phyloP scores from a whole-genome alignment of 2,113 vertebrate species.

The Syngnathoides biaculeatus region DNA sequence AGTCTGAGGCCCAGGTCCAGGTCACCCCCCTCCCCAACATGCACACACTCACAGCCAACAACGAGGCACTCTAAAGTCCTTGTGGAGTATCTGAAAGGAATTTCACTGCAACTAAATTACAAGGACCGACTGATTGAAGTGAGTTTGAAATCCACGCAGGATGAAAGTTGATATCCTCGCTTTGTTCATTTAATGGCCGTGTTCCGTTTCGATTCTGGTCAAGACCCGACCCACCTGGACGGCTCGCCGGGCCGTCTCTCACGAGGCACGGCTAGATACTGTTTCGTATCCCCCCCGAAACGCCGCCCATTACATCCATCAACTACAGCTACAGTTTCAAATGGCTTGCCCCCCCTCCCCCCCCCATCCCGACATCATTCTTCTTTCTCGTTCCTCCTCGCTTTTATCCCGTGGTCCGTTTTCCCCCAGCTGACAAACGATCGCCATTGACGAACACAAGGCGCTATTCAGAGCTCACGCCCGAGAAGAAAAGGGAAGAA shows the following conservation, averaged over 20 bases:
- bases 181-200: slow-evolving; percentile 65
- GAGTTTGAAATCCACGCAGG: slow-evolving; percentile 38
- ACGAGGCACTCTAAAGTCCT: too few species aligned
- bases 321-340: slow-evolving; percentile 58
- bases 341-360: slow-evolving; percentile 42
- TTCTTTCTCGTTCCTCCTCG: slow-evolving; percentile 22
- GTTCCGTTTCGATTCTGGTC: slow-evolving; percentile 60
- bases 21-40: too few species aligned
- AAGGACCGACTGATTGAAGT: not conserved
- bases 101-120: not conserved
- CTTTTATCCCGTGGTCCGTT: slow-evolving; percentile 45
- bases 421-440: slow-evolving; percentile 53
- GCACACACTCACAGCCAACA: too few species aligned
- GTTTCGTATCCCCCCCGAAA: slow-evolving; percentile 39
- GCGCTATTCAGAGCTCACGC: slow-evolving; percentile 30
- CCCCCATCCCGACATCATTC: slow-evolving; percentile 23
- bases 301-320: slow-evolving; percentile 7
- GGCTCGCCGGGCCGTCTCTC: slow-evolving; percentile 32
- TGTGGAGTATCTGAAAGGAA: too few species aligned
- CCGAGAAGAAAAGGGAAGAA: slow-evolving; percentile 1
- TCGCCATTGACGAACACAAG: slow-evolving; percentile 47
- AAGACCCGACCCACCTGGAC: slow-evolving; percentile 66
- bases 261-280: slow-evolving; percentile 42
- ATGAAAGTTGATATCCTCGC: slow-evolving; percentile 43
- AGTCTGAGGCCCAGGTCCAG: too few species aligned